These are phyloP conservation scores for Embiotoca jacksoni DNA, from an alignment of 2,113 vertebrate genomes.

Conservation along the genomic window DNA sequence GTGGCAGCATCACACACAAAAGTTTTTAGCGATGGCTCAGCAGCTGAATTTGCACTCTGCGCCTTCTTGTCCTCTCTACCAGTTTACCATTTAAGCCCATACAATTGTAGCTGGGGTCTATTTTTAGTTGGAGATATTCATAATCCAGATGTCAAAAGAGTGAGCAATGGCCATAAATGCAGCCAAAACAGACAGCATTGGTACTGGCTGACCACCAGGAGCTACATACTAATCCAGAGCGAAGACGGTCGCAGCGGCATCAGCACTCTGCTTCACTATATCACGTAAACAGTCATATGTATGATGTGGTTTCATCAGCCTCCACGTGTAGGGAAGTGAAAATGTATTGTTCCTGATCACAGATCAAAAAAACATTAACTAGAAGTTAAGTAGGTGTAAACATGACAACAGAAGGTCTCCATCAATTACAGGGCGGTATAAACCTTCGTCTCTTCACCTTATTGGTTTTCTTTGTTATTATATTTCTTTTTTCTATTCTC, in stretches of 20 bases:
- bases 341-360: background rate
- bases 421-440: no score
- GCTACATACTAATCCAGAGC: constrained; percentile 38
- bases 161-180: background rate
- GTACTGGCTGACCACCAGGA: constrained; percentile 35
- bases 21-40: constrained; percentile 14
- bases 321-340: no score
- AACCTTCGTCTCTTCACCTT: no score
- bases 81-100: constrained; percentile 37
- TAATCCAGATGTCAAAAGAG: constrained; percentile 60
- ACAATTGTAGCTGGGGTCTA: constrained; percentile 23
- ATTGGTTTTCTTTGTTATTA: background rate
- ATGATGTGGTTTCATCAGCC: background rate
- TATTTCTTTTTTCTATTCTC: background rate
- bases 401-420: no score
- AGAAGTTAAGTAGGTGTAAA: background rate
- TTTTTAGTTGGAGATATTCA: constrained; percentile 57
- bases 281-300: constrained; percentile 1
- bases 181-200: constrained; percentile 26
- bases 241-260: background rate
- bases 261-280: background rate
- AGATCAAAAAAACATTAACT: background rate
- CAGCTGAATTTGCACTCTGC: background rate
- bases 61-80: constrained; percentile 1
- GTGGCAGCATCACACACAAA: background rate